These are phyloP conservation scores for Pedionomus torquatus DNA, from an alignment of 2,113 vertebrate species.

Conservation along the genomic window DNA sequence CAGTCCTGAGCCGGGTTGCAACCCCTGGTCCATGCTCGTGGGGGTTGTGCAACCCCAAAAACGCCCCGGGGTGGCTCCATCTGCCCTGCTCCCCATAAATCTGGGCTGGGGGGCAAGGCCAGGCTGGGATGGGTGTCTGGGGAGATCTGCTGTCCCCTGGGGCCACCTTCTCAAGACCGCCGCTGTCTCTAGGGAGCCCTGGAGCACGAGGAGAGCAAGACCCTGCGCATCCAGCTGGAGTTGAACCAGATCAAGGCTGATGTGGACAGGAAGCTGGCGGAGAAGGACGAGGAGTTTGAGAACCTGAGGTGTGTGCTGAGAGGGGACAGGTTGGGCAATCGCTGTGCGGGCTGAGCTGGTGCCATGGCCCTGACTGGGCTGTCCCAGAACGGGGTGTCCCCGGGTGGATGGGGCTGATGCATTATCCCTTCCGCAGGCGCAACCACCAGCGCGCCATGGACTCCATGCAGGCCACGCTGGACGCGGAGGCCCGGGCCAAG, in stretches of 20 bases:
- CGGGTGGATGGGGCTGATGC: fast-evolving
- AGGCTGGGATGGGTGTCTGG: neutral
- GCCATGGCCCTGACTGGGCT: fast-evolving
- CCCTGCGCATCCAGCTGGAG: conserved; percentile 89
- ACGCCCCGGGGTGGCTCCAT: neutral
- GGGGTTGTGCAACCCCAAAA: neutral
- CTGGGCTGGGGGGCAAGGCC: neutral
- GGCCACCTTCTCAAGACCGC: neutral
- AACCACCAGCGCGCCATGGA: conserved; percentile 91
- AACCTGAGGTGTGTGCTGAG: conserved; percentile 81
- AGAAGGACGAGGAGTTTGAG: conserved; percentile 92
- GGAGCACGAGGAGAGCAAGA: conserved; percentile 95
- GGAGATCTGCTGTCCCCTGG: no score
- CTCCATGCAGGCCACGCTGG: conserved; percentile 88
- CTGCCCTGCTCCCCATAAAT: neutral
- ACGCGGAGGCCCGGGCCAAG: conserved; percentile 87
- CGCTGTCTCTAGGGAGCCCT: conserved; percentile 80
- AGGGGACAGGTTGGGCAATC: fast-evolving
- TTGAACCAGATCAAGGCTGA: conserved; percentile 92
- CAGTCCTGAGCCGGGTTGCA: neutral
- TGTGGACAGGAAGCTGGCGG: conserved; percentile 88
- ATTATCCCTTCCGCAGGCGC: conserved; percentile 56
- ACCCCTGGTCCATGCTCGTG: neutral
- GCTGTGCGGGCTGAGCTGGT: neutral
- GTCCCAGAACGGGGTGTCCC: neutral